Conservation (phyloP, 1,140 invertebrate genomes). For the Aphelinus atriplicis region DNA sequence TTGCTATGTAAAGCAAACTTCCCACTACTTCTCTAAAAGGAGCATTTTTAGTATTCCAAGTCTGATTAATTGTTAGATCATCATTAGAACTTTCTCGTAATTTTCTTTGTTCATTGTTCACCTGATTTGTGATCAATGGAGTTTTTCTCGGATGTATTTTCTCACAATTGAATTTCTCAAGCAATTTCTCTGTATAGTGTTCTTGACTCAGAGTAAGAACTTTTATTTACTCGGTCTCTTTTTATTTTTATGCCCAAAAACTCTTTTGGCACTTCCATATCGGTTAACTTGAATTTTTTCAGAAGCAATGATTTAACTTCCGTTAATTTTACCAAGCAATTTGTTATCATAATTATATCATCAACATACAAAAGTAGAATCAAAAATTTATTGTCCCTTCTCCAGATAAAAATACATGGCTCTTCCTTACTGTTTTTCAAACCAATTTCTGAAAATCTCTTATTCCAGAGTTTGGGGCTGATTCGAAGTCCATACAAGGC, state of each 20-base stretch:
- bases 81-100: background rate
- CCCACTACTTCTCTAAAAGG: background rate
- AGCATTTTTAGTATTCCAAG: background rate
- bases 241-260: conserved; percentile 9
- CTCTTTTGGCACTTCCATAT: background rate
- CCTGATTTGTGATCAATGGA: background rate
- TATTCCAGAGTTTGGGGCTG: conserved; percentile 22
- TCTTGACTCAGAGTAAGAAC: background rate
- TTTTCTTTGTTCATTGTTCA: background rate
- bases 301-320: conserved; percentile 19
- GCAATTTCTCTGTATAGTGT: background rate
- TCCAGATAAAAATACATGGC: conserved; percentile 22
- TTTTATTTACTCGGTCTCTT: background rate
- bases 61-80: background rate
- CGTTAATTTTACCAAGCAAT: conserved; percentile 14
- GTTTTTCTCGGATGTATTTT: background rate
- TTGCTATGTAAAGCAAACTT: background rate
- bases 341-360: background rate
- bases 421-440: background rate
- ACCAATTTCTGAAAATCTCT: conserved; percentile 12
- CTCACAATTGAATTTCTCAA: background rate
- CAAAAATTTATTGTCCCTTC: background rate
- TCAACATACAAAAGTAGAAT: conserved; percentile 12
- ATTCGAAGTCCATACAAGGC: conserved; percentile 29
- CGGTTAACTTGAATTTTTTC: background rate